Conservation (phyloP, 2,888 invertebrate genomes). For the Abrostola triplasia region DNA sequence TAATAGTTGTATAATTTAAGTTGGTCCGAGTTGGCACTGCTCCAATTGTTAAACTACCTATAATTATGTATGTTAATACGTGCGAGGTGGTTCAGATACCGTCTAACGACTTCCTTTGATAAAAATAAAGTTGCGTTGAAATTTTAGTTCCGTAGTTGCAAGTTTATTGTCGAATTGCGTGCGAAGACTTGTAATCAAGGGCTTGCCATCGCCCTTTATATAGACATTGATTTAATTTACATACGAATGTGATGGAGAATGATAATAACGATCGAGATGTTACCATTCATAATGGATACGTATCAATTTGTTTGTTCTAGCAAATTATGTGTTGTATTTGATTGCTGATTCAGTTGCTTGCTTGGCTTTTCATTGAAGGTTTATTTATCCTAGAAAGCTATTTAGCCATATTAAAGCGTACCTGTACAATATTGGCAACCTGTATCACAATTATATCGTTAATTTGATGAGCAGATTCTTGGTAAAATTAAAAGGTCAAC, state of each 20-base stretch:
- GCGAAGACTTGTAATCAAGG: constrained; percentile 78
- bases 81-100: constrained; percentile 85
- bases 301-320: constrained; percentile 30
- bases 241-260: constrained; percentile 74
- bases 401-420: background rate
- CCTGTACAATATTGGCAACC: too few species aligned
- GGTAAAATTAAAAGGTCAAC: too few species aligned
- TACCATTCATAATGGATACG: constrained; percentile 54
- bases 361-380: background rate
- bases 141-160: constrained; percentile 86
- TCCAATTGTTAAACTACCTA: constrained; percentile 86
- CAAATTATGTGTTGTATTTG: constrained; percentile 1
- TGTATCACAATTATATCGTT: too few species aligned
- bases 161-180: constrained; percentile 87
- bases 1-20: constrained; percentile 80
- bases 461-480: too few species aligned
- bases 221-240: constrained; percentile 87
- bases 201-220: constrained; percentile 82
- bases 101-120: constrained; percentile 88
- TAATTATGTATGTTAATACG: constrained; percentile 88
- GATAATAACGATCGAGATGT: constrained; percentile 69
- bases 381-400: constrained; percentile 1
- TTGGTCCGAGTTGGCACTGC: constrained; percentile 79
- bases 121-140: constrained; percentile 88
- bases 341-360: background rate